Evolutionary conservation across 2,888 invertebrate species (phyloP).

Genomic region (Poecilobothrus nobilitatus): DNA sequence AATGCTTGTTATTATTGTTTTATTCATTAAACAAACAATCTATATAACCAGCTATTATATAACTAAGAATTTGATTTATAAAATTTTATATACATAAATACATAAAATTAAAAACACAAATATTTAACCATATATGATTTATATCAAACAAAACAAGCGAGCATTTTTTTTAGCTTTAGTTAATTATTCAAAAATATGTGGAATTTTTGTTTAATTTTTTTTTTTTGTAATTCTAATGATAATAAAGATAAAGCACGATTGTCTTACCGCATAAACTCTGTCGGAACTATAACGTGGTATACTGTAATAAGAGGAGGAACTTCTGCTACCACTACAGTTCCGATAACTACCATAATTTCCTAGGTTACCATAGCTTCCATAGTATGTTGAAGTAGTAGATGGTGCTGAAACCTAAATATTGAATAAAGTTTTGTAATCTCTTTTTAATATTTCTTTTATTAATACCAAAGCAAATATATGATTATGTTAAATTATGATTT

Average conservation of each 20-base stretch:
- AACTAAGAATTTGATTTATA: too few relatives aligned
- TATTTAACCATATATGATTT: too few relatives aligned
- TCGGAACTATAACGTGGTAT: background rate
- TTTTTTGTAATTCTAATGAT: background rate
- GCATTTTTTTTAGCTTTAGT: too few relatives aligned
- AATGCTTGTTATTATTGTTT: too few relatives aligned
- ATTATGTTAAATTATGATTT: background rate
- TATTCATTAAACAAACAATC: too few relatives aligned
- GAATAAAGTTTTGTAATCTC: background rate
- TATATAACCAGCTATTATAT: too few relatives aligned
- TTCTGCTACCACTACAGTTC: background rate
- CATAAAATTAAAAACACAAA: too few relatives aligned
- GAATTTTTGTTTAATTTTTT: background rate
- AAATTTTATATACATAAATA: too few relatives aligned
- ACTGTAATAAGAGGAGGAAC: background rate
- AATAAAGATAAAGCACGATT: background rate
- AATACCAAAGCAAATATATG: too few relatives aligned
- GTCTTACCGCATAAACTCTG: background rate
- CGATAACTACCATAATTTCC: background rate
- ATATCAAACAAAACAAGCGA: too few relatives aligned
- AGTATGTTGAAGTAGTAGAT: background rate
- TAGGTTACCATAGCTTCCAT: background rate
- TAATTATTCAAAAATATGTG: too few relatives aligned
- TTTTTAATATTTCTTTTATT: background rate
- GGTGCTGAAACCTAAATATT: slow-evolving; percentile 3